Conservation (phyloP, 1,140 invertebrate species). For the Ips typographus region DNA sequence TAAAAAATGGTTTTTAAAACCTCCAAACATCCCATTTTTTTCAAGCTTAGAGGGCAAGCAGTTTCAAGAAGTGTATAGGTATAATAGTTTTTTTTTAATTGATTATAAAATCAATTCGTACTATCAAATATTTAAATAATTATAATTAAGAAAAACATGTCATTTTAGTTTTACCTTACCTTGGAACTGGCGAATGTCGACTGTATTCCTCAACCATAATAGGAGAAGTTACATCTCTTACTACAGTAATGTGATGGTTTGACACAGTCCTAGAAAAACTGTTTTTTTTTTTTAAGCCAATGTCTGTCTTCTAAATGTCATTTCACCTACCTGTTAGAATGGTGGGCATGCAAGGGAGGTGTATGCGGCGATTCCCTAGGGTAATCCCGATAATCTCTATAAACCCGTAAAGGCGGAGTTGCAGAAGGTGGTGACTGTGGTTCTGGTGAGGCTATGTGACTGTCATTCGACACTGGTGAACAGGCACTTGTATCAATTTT, state of each 20-base stretch:
- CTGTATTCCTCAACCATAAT: constrained; percentile 42
- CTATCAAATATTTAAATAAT: not conserved
- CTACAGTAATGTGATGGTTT: constrained; percentile 32
- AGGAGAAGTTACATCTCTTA: constrained; percentile 36
- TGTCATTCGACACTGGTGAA: constrained; percentile 50
- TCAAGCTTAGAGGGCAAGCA: not conserved
- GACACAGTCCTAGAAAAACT: constrained; percentile 19
- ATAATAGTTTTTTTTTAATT: not conserved
- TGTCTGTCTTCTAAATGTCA: not conserved
- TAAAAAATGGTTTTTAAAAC: too few species aligned
- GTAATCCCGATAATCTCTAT: constrained; percentile 29
- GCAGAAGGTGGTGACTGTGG: constrained; percentile 53
- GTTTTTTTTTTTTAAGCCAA: constrained; percentile 1
- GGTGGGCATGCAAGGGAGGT: constrained; percentile 40
- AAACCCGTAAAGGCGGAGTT: constrained; percentile 55
- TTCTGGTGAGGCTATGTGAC: constrained; percentile 48
- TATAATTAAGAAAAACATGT: constrained; percentile 5
- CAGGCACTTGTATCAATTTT: constrained; percentile 44
- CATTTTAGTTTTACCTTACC: constrained; percentile 12
- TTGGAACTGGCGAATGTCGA: constrained; percentile 28
- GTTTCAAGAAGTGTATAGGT: not conserved
- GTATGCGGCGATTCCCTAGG: constrained; percentile 48
- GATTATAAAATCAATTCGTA: not conserved
- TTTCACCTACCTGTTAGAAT: constrained; percentile 32
- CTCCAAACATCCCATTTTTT: too few species aligned